Percentiles rank a stretch among this genome's conserved stretches.
Conservation (phyloP, 2,888 invertebrate species). For the Trichopoda pennipes region DNA sequence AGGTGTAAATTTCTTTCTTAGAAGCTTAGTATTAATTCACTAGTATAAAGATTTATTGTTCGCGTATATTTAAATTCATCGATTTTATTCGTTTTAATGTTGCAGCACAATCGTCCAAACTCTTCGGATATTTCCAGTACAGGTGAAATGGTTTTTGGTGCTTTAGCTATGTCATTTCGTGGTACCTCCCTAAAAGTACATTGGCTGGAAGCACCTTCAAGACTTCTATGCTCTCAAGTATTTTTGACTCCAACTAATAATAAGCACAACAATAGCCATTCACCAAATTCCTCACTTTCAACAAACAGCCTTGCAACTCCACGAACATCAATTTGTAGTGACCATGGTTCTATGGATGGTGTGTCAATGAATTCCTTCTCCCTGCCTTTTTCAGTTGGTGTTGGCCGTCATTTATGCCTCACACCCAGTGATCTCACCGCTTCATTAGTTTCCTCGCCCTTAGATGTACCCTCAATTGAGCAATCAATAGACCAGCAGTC, state of each 20-base stretch:
- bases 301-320: slow-evolving; percentile 75
- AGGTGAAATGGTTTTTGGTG: slow-evolving; percentile 96
- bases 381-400: slow-evolving; percentile 76
- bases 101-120: slow-evolving; percentile 84
- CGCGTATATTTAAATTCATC: not conserved
- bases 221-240: slow-evolving; percentile 84
- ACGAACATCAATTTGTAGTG: slow-evolving; percentile 79
- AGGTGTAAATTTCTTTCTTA: not conserved
- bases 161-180: slow-evolving; percentile 93
- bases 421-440: slow-evolving; percentile 71
- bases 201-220: slow-evolving; percentile 81
- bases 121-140: slow-evolving; percentile 87
- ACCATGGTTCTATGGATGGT: slow-evolving; percentile 79
- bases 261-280: slow-evolving; percentile 60
- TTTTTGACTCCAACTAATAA: slow-evolving; percentile 82
- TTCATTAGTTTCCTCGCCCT: slow-evolving; percentile 74
- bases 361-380: slow-evolving; percentile 80
- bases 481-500: slow-evolving; percentile 73
- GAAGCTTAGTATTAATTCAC: no score
- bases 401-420: slow-evolving; percentile 75
- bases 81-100: slow-evolving; percentile 13
- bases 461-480: slow-evolving; percentile 77
- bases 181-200: slow-evolving; percentile 92
- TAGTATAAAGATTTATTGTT: not conserved
- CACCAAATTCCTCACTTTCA: slow-evolving; percentile 77